These are phyloP conservation scores for Proctacanthus coquilletti DNA, from an alignment of 1,140 invertebrate genomes.

Conservation along the genomic window DNA sequence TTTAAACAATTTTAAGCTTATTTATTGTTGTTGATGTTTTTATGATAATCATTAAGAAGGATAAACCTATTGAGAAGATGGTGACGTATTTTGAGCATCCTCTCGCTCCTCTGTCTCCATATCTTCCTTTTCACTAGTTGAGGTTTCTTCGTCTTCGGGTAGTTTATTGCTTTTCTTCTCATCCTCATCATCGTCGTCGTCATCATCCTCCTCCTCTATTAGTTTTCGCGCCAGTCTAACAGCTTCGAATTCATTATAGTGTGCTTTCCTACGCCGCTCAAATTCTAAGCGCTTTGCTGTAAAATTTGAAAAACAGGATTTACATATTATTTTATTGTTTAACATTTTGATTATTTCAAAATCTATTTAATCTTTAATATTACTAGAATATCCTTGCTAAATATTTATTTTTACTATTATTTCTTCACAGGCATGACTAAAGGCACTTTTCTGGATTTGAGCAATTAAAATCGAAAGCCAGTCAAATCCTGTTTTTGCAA, in stretches of 20 bases:
- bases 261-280: conserved; percentile 82
- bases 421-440: no score
- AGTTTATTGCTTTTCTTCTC: conserved; percentile 7
- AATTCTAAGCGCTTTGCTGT: conserved; percentile 58
- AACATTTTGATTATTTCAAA: no score
- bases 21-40: neutral
- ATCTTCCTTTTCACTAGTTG: neutral
- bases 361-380: no score
- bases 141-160: neutral
- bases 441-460: no score
- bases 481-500: no score
- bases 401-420: no score
- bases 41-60: neutral
- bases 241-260: conserved; percentile 95
- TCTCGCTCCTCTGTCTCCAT: neutral
- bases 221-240: conserved; percentile 79
- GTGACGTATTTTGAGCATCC: neutral
- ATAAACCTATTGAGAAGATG: conserved; percentile 1
- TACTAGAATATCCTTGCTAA: no score
- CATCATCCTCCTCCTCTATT: conserved; percentile 78
- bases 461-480: no score
- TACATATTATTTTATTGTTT: no score
- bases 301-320: no score
- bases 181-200: conserved; percentile 51
- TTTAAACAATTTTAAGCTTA: no score